Conservation (phyloP, 2,113 vertebrate species). For the Cephalopterus ornatus region DNA sequence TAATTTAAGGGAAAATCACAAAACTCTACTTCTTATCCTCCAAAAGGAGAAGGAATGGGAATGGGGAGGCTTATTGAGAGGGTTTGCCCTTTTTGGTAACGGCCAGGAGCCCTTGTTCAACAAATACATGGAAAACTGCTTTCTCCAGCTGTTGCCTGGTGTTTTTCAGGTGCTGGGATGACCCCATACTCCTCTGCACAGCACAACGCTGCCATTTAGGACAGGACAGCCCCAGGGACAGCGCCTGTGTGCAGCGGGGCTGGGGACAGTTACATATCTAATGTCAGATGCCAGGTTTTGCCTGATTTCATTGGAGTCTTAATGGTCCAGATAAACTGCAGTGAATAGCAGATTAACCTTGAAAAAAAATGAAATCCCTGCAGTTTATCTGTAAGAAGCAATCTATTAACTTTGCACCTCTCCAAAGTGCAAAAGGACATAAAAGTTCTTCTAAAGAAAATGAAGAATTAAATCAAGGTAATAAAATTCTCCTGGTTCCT, state of each 20-base stretch:
- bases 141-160: neutral
- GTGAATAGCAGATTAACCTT: neutral
- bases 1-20: neutral
- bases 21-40: neutral
- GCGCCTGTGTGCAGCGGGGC: neutral
- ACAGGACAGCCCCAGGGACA: neutral
- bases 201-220: neutral
- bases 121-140: neutral
- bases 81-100: neutral
- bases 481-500: neutral
- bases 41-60: neutral
- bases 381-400: neutral
- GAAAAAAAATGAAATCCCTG: neutral
- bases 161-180: neutral
- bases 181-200: neutral
- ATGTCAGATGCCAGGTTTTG: neutral
- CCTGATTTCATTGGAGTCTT: neutral
- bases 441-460: constrained; percentile 29
- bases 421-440: neutral
- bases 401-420: constrained; percentile 8
- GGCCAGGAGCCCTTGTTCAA: neutral
- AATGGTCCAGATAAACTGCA: neutral
- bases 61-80: neutral
- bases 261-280: neutral
- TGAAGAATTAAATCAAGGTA: neutral